Percentiles rank a stretch among this genome's conserved stretches.
Evolutionary conservation across 2,888 invertebrate genomes (phyloP).

Genomic region (Fragum whitleyi): DNA sequence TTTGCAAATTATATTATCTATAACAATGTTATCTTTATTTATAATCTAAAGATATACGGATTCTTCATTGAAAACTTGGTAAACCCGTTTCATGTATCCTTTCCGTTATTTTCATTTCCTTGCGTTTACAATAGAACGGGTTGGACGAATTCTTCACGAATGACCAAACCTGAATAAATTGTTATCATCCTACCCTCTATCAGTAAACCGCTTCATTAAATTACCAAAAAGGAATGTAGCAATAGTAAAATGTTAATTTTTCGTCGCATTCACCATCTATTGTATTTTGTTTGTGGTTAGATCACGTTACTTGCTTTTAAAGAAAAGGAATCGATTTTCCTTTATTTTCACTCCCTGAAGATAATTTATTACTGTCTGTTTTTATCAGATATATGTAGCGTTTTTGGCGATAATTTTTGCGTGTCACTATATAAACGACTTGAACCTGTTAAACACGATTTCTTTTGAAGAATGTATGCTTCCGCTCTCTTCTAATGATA

Average conservation of each 20-base stretch:
- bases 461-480: neutral
- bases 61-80: neutral
- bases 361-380: conserved; percentile 28
- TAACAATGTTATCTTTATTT: conserved; percentile 12
- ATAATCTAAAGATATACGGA: conserved; percentile 6
- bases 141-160: conserved; percentile 31
- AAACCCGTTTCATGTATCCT: neutral
- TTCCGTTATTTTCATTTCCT: conserved; percentile 26
- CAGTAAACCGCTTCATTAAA: conserved; percentile 23
- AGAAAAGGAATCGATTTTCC: conserved; percentile 26
- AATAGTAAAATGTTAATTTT: conserved; percentile 18
- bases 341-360: conserved; percentile 23
- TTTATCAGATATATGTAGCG: conserved; percentile 22
- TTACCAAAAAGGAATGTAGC: conserved; percentile 28
- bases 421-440: neutral
- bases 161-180: conserved; percentile 24
- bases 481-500: too few species aligned
- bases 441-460: neutral
- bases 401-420: neutral
- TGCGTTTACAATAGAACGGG: conserved; percentile 27
- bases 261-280: conserved; percentile 18
- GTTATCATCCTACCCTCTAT: conserved; percentile 20
- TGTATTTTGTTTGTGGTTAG: conserved; percentile 29
- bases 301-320: conserved; percentile 18
- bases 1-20: neutral